Conservation (phyloP, 92 coral and sea anemone genomes). For the Epizoanthus scotinus region DNA sequence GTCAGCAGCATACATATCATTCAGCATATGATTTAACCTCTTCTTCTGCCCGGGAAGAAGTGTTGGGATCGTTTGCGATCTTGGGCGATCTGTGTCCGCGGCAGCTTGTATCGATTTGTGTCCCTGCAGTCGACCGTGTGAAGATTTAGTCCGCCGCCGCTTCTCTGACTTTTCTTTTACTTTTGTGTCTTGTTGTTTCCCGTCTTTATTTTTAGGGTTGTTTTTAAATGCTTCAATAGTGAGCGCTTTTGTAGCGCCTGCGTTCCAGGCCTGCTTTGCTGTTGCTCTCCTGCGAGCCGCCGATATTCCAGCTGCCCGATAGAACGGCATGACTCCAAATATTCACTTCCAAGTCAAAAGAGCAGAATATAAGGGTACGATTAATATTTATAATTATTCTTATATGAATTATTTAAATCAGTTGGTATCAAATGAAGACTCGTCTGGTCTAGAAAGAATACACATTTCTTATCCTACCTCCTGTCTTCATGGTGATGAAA, state of each 20-base stretch:
- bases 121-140: slow-evolving; percentile 6
- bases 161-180: background rate
- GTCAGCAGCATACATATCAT: slow-evolving; percentile 27
- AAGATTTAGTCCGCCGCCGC: slow-evolving; percentile 11
- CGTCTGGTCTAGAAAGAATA: too few species aligned
- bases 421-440: too few species aligned
- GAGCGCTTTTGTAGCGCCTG: background rate
- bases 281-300: slow-evolving; percentile 10
- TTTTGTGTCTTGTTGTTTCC: background rate
- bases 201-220: background rate
- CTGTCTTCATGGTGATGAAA: too few species aligned
- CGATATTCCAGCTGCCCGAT: slow-evolving; percentile 16
- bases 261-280: background rate
- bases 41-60: slow-evolving; percentile 18
- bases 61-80: slow-evolving; percentile 5
- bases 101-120: background rate
- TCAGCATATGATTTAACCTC: background rate
- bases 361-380: too few species aligned
- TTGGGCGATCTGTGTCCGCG: background rate
- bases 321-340: background rate
- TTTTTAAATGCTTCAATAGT: background rate
- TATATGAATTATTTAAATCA: too few species aligned
- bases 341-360: too few species aligned
- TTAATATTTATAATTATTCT: too few species aligned
- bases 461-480: too few species aligned